Evolutionary conservation across 2,797 vertebrate species (phyloP).

Genomic region (Oophaga sylvatica): DNA sequence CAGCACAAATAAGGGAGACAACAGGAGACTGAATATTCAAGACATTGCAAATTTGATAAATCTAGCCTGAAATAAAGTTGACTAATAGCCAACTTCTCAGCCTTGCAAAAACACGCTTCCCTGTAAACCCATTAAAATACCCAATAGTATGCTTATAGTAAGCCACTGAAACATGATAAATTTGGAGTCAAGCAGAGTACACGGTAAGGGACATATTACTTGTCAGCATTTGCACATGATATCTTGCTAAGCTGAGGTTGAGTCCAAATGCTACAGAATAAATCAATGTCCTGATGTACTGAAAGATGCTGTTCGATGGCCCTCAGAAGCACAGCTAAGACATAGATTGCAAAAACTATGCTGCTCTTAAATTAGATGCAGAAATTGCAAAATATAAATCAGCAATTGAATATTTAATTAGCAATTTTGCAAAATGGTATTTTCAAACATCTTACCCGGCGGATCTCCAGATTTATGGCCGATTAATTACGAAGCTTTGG

Average conservation of each 20-base stretch:
- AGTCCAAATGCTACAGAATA: slow-evolving; percentile 56
- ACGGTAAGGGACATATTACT: slow-evolving; percentile 59
- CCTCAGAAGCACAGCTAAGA: background rate
- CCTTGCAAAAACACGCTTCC: slow-evolving; percentile 59
- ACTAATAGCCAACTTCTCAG: slow-evolving; percentile 69
- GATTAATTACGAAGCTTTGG: slow-evolving; percentile 31
- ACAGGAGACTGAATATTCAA: slow-evolving; percentile 42
- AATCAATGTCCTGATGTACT: slow-evolving; percentile 33
- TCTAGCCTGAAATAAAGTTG: slow-evolving; percentile 65
- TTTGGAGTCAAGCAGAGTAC: slow-evolving; percentile 53
- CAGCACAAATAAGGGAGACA: slow-evolving; percentile 30
- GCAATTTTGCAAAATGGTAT: slow-evolving; percentile 3
- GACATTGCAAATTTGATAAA: slow-evolving; percentile 53
- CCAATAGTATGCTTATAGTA: slow-evolving; percentile 56
- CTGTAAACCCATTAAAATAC: slow-evolving; percentile 57
- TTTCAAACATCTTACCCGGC: slow-evolving; percentile 36
- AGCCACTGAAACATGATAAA: slow-evolving; percentile 59
- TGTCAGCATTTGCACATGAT: slow-evolving; percentile 49
- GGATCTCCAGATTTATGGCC: slow-evolving; percentile 43
- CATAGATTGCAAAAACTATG: background rate
- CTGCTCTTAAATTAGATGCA: slow-evolving; percentile 10
- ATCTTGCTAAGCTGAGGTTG: slow-evolving; percentile 53
- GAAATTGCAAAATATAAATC: slow-evolving; percentile 3
- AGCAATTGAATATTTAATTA: slow-evolving; percentile 36
- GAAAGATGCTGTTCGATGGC: background rate